Evolutionary conservation across 92 coral and sea anemone species (phyloP).

Genomic region (Parazoanthus atlanticus): DNA sequence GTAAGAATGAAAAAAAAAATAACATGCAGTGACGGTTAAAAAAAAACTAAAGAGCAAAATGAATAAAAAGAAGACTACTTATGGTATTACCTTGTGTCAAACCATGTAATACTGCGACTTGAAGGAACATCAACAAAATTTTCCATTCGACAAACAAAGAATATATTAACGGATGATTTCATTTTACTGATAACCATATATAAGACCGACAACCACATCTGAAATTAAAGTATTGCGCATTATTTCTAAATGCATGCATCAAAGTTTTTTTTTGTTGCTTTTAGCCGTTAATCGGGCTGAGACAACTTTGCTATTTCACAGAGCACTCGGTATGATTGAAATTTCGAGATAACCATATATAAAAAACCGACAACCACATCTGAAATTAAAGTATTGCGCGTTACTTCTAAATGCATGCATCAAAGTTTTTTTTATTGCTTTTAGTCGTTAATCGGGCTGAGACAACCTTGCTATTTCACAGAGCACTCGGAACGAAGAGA

Average conservation of each 20-base stretch:
- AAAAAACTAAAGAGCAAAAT: too few species aligned
- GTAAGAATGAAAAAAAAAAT: too few species aligned
- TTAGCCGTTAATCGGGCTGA: background rate
- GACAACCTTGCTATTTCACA: background rate
- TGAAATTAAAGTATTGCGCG: background rate
- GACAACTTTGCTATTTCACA: background rate
- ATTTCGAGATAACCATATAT: too few species aligned
- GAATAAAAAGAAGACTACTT: too few species aligned
- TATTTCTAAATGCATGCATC: background rate
- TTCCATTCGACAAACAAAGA: background rate
- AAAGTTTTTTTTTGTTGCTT: background rate
- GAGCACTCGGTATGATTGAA: too few species aligned
- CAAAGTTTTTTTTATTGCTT: background rate
- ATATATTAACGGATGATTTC: background rate
- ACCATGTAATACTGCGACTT: too few species aligned
- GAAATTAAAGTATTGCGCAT: background rate
- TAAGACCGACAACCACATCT: background rate
- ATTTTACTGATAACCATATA: background rate
- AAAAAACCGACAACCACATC: too few species aligned
- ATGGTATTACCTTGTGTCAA: too few species aligned
- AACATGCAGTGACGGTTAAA: too few species aligned
- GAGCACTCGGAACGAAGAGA: background rate
- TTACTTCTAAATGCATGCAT: background rate
- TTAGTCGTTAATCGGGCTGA: background rate
- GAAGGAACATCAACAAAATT: background rate